A percentile compares a stretch with the other conserved stretches of the same genome.
phyloP scores from a whole-genome alignment of 2,888 invertebrate species.

The Drosophila siamana region DNA sequence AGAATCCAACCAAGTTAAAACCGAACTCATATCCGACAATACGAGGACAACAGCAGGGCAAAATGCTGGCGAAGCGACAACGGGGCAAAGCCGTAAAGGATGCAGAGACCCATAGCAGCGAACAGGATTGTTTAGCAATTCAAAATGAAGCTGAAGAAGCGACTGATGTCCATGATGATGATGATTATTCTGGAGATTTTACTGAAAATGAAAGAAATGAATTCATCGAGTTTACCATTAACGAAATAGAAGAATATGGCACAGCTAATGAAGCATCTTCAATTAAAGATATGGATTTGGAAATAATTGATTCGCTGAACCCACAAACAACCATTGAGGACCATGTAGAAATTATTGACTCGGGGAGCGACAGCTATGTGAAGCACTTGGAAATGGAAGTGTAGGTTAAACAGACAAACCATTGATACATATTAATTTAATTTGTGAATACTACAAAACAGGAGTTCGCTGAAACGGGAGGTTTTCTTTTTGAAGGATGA shows the following conservation, averaged over 20 bases:
- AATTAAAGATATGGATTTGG: slow-evolving; percentile 16
- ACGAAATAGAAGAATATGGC: slow-evolving; percentile 20
- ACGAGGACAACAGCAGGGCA: slow-evolving; percentile 21
- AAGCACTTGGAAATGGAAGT: slow-evolving; percentile 55
- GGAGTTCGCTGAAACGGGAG: slow-evolving; percentile 44
- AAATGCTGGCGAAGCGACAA: background rate
- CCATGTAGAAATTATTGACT: slow-evolving; percentile 42
- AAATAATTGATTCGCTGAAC: slow-evolving; percentile 35
- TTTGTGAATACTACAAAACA: background rate
- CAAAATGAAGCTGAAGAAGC: background rate
- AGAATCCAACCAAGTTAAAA: slow-evolving; percentile 60
- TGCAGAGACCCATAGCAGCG: background rate
- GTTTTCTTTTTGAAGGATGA: slow-evolving; percentile 49
- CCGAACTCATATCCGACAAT: slow-evolving; percentile 52
- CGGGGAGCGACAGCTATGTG: slow-evolving; percentile 34
- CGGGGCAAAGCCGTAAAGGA: background rate
- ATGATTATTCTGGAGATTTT: slow-evolving; percentile 1
- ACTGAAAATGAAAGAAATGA: slow-evolving; percentile 20
- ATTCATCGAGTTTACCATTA: slow-evolving; percentile 33
- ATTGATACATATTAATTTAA: background rate
- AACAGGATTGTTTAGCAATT: background rate
- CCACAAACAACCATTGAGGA: slow-evolving; percentile 30
- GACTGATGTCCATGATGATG: background rate
- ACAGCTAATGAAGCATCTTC: background rate
- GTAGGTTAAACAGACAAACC: slow-evolving; percentile 28